Evolutionary conservation across 1,140 invertebrate genomes (phyloP).

Genomic region (Drosophila ficusphila): DNA sequence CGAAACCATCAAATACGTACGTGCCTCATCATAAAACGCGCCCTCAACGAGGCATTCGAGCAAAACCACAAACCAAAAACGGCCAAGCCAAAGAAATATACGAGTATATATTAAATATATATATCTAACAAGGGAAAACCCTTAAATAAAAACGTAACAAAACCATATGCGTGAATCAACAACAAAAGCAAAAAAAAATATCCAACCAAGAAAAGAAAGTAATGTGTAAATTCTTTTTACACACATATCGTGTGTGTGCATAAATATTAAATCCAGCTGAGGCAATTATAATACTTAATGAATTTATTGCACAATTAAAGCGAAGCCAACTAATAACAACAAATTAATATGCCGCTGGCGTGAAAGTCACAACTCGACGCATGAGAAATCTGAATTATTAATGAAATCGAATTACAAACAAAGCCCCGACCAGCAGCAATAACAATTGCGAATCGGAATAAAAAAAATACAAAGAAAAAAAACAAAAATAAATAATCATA

Average conservation of each 20-base stretch:
- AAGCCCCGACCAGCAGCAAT: constrained; percentile 15
- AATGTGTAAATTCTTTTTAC: constrained; percentile 52
- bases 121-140: constrained; percentile 26
- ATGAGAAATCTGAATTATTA: constrained; percentile 65
- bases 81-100: constrained; percentile 58
- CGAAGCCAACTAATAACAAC: constrained; percentile 35
- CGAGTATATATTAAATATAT: constrained; percentile 6
- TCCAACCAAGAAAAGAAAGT: constrained; percentile 29
- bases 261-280: constrained; percentile 48
- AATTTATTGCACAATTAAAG: constrained; percentile 79
- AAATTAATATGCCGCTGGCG: constrained; percentile 69
- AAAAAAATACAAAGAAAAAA: constrained; percentile 16
- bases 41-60: constrained; percentile 66
- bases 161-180: constrained; percentile 12
- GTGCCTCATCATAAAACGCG: constrained; percentile 74
- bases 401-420: constrained; percentile 65
- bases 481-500: constrained; percentile 27
- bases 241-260: constrained; percentile 18
- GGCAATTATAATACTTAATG: constrained; percentile 77
- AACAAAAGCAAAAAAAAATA: neutral
- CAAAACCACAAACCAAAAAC: constrained; percentile 61
- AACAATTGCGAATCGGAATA: constrained; percentile 27
- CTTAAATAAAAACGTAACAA: constrained; percentile 27
- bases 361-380: constrained; percentile 67
- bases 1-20: constrained; percentile 51